Conservation (phyloP, 1,140 invertebrate genomes). For the Pantala flavescens region DNA sequence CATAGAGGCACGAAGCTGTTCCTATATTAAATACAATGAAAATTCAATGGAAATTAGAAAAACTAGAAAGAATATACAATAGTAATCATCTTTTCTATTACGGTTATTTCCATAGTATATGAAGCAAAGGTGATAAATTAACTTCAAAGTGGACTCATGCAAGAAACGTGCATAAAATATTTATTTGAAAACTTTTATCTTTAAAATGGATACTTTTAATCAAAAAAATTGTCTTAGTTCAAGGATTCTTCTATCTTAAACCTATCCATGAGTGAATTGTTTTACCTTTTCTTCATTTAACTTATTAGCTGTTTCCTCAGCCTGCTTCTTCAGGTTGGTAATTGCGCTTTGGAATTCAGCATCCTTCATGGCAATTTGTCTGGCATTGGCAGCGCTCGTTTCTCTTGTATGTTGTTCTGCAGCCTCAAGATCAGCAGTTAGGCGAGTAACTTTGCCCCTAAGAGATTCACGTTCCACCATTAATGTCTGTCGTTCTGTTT, state of each 20-base stretch:
- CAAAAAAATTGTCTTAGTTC: no score
- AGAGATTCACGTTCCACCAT: conserved; percentile 62
- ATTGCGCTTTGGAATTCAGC: conserved; percentile 65
- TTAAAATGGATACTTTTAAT: no score
- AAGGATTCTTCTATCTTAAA: no score
- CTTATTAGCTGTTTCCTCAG: conserved; percentile 59
- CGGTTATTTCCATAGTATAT: not conserved
- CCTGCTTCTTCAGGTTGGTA: conserved; percentile 56
- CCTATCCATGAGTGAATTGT: not conserved
- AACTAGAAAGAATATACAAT: no score
- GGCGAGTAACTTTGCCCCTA: conserved; percentile 51
- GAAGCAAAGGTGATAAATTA: not conserved
- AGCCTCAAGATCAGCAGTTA: conserved; percentile 63
- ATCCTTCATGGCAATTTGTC: conserved; percentile 60
- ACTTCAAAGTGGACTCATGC: no score
- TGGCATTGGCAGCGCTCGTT: conserved; percentile 54
- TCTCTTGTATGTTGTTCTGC: conserved; percentile 62
- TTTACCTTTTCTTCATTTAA: conserved; percentile 63
- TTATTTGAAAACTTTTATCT: no score
- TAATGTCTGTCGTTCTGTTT: conserved; percentile 63
- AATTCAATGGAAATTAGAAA: no score
- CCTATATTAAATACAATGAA: no score
- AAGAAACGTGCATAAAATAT: no score
- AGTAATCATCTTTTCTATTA: no score
- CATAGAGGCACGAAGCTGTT: conserved; percentile 54